Evolutionary conservation across 2,113 vertebrate species (phyloP), one percentile per base, ranked within the genome.

Genomic region (Xiphophorus couchianus): DNA sequence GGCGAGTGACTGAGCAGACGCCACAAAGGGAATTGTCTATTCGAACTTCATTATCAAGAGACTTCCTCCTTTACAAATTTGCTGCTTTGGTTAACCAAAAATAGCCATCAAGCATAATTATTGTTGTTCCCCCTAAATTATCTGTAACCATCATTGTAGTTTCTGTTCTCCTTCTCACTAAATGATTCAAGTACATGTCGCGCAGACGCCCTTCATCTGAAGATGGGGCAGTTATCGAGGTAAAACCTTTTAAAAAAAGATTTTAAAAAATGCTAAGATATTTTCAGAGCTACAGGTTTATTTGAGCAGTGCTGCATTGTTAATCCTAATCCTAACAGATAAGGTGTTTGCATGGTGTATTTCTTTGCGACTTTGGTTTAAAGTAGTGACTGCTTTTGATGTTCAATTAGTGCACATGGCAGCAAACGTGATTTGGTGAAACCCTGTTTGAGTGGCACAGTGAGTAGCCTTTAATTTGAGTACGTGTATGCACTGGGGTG

Each of bases 11-110:
- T 37, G 35, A 37, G 10, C 35, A 37, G 13, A 42, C 14, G 14
- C 8, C 42, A n/a, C 42, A 51, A 27, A 17, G 31, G 8, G 39
- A 14, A 19, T 48, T 61, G 51, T n/a, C 37, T 71, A 27, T n/a
- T 60, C 1, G 11, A 27, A 27, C 10, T 71, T 22, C 33, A 61
- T 62, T 30, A 39, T 61, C 27, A 39, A 37, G 54, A 27, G 10
- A 71, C 33, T 28, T 62, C 58, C 54, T 66, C 25, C 13, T 66
- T 9, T 0, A 42, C 71, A 39, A 29, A 22, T 29, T 39, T 58
- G 62, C 25, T 35, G 35, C 42, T 58, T 69, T 58, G 68, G 39
- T 69, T 69, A 27, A 27, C 68, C 48, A 58, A 70, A 70, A 70
- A 58, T 58, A 58, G 25, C 51, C 51, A n/a, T 58, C 51, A 58